A percentile compares a stretch with the other conserved stretches of the same genome.
These are phyloP conservation scores for Nyctereutes procyonoides DNA, from an alignment of 2,113 vertebrate species.

Conservation along the genomic window DNA sequence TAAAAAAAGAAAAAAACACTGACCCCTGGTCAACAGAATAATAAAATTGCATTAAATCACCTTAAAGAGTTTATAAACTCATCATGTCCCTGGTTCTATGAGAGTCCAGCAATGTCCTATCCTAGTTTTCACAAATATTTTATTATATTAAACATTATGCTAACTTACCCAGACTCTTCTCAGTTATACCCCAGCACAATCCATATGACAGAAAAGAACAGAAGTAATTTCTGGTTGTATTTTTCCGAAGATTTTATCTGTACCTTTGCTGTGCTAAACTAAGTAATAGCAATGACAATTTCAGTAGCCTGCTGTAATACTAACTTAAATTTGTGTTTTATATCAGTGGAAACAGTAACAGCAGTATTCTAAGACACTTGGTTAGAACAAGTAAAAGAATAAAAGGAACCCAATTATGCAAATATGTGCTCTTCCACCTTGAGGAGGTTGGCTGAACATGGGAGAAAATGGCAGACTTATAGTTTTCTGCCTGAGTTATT, in stretches of 20 bases:
- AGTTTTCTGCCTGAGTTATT: slow-evolving; percentile 46
- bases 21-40: neutral
- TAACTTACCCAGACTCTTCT: neutral
- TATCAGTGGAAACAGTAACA: neutral
- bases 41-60: neutral
- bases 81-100: neutral
- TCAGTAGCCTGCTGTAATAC: neutral
- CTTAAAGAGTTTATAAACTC: neutral
- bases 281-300: neutral
- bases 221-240: neutral
- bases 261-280: neutral
- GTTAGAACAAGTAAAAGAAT: neutral
- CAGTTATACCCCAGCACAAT: neutral
- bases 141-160: neutral
- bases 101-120: neutral
- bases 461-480: neutral
- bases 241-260: neutral
- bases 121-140: slow-evolving; percentile 32
- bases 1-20: neutral
- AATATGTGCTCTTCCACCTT: neutral
- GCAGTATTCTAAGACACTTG: neutral
- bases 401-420: slow-evolving; percentile 51
- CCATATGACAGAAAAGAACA: neutral
- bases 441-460: neutral
- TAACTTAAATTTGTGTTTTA: neutral